Base-by-base conservation (phyloP, 1,140 invertebrate genomes). In the Brachionus paranguensis region DNA sequence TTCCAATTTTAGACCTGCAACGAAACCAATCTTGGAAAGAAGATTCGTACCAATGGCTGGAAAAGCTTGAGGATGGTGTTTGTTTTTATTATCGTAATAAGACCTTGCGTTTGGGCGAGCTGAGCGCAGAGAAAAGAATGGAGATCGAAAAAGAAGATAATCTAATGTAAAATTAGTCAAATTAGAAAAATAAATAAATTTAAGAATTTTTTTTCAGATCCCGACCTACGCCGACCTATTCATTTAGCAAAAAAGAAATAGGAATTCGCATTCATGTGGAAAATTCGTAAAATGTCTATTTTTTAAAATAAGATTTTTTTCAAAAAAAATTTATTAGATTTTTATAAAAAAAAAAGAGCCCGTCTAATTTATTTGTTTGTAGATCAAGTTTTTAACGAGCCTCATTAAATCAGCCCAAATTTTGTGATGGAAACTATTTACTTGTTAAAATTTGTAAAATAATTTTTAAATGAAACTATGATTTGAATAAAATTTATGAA, bases 181-280 rank as follows among this genome's bases (percentile, higher is more conserved):
- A 17, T 72, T 33, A 41, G 2, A 17, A 41, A 72, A 72, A 72
- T n/a, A 72, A 72, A 72, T 72, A 3, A 37, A 37, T 24, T 24
- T 24, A 37, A 7, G 2, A 27, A 50, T 6, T 29, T 76, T 27
- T 29, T 27, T 53, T 47, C 0, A 76, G 72, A 14, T 24, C 20
- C 5, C 43, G 72, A 27, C 45, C 72, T 27, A 12, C n/a, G 1
- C n/a, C 20, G 12, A 76, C 17, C 24, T 76, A 27, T 81, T 20
- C 53, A 3, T 10, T 14, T 27, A 47, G 27, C n/a, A 43, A 37
- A 64, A 60, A 68, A 43, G 78, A 81, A 81, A 81, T 64, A 37
- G 78, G 78, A 20, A 81, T 81, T 27, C 33, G 43, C 7, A 81
- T 81, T n/a, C 78, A 81, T 29, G 78, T 81, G n/a, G 78, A 81